Evolutionary conservation across 2,797 vertebrate genomes (phyloP).

Genomic region (Xenopus petersii): DNA sequence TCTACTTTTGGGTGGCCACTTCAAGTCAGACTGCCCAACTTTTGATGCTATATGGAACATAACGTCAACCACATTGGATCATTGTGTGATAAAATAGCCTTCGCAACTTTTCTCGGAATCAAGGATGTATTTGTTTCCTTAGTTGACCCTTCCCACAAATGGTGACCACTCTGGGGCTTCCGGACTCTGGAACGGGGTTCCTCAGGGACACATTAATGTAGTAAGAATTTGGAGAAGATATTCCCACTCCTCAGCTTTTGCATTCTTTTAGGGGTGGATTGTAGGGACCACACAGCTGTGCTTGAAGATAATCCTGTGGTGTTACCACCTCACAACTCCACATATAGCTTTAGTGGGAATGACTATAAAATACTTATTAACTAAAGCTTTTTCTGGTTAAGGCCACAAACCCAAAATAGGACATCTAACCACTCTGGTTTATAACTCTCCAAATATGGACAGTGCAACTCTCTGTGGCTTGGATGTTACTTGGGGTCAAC

Average conservation of each 20-base stretch:
- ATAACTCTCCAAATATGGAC: conserved; percentile 3
- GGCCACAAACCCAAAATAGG: conserved; percentile 11
- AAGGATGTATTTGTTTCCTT: conserved; percentile 25
- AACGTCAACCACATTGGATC: neutral
- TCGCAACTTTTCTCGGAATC: conserved; percentile 26
- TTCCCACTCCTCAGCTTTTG: conserved; percentile 8
- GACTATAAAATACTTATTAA: conserved; percentile 3
- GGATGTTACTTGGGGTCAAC: conserved; percentile 1
- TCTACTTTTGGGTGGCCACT: neutral
- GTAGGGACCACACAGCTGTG: conserved; percentile 5
- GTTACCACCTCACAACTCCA: neutral
- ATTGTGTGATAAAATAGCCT: neutral
- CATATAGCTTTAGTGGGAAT: neutral
- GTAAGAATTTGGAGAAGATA: neutral
- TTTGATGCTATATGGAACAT: neutral
- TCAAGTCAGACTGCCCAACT: neutral
- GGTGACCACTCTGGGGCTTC: neutral
- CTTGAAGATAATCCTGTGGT: conserved; percentile 15
- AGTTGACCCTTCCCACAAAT: conserved; percentile 19
- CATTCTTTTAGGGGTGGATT: neutral
- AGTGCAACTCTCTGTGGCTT: neutral
- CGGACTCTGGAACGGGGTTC: conserved; percentile 7
- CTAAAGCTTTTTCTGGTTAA: conserved; percentile 5
- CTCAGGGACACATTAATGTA: conserved; percentile 8
- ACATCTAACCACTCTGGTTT: conserved; percentile 16